Evolutionary conservation across 1,140 invertebrate genomes (phyloP).

Genomic region (Oreohelix idahoensis): DNA sequence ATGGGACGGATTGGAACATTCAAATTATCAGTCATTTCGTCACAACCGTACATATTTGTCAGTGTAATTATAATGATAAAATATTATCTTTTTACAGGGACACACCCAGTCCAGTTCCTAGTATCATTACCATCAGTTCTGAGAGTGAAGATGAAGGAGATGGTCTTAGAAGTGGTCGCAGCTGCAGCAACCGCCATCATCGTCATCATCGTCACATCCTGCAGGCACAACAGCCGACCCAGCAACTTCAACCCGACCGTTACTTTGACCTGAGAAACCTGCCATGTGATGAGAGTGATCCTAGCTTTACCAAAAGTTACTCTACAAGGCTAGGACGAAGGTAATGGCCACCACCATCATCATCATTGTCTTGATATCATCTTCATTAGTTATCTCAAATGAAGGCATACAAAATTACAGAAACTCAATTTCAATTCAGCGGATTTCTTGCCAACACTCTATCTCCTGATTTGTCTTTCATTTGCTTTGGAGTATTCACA

Average conservation of each 20-base stretch:
- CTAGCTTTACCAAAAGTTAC: not conserved
- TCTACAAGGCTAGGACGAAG: not conserved
- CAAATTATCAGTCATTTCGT: no score
- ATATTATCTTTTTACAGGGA: conserved; percentile 77
- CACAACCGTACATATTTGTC: no score
- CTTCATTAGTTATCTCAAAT: no score
- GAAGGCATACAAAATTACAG: no score
- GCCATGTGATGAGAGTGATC: conserved; percentile 16
- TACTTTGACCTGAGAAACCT: conserved; percentile 22
- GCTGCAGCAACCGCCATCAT: conserved; percentile 20
- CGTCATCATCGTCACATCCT: conserved; percentile 12
- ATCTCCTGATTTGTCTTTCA: no score
- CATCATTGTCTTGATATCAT: no score
- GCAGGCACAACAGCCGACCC: not conserved
- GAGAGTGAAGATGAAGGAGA: conserved; percentile 87
- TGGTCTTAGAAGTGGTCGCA: conserved; percentile 31
- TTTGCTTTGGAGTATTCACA: no score
- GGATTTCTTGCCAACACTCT: no score
- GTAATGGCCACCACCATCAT: no score
- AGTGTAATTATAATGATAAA: no score
- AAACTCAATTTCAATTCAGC: no score
- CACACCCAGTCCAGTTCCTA: conserved; percentile 88
- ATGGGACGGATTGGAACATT: no score
- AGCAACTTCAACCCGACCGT: conserved; percentile 5
- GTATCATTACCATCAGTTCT: conserved; percentile 96